Evolutionary conservation across 2,888 invertebrate genomes (phyloP), one percentile per base, ranked within the genome.

Genomic region (Tenodera sinensis): DNA sequence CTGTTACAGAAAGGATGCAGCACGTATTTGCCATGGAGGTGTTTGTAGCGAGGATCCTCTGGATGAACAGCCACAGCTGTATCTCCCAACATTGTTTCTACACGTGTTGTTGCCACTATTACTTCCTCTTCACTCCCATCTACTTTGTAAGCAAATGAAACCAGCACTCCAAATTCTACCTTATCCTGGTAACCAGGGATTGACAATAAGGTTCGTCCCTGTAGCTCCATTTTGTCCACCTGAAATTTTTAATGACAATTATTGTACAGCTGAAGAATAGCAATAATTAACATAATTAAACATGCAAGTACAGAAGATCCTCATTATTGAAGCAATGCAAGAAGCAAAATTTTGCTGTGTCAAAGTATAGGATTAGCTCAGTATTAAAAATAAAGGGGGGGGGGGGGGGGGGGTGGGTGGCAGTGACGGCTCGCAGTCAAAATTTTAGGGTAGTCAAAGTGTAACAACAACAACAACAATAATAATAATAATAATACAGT

Each of bases 11-110:
- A 98, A 0, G 99, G 99, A 95, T 99, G 99, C 83, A 95, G 93
- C 2, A 98, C 96, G 91, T 94, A 94, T 93, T 97, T 97, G 83
- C 98, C 98, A 91, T 98, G 95, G 87, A 98, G 93, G 92, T 96
- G 96, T 89, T 95, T 95, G 93, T 99, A 99, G 91, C 99, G 95
- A 6, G 94, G 93, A 92, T 99, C 99, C 2, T 97, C 95, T 0
- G 99, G 99, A 94, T 99, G 97, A 0, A 99, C 99, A n/a, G 99
- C 99, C 1, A 99, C 97, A 0, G 98, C 99, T 0, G 98, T 97
- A 93, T 99, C 99, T 1, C 99, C 98, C 20, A 99, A 94, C 98
- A 99, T 99, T 0, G 99, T 99, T 94, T 99, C 99, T 42, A 99
- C 96, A 92, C 99, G 96, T 0, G 99, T 99, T 1, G 99, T 99